Conservation (phyloP, 2,797 vertebrate species). For the Mormyrops boulengeri region DNA sequence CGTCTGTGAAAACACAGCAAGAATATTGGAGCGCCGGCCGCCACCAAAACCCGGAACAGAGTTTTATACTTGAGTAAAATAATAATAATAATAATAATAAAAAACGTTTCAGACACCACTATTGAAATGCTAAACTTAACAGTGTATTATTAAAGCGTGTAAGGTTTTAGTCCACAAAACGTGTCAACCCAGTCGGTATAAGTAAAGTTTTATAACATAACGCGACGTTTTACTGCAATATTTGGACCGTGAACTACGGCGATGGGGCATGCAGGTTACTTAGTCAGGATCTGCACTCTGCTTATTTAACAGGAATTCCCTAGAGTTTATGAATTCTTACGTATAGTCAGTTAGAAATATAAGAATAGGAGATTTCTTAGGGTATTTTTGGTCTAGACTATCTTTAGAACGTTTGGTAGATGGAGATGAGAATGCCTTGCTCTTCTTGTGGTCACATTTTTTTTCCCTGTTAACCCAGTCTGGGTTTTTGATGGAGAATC, state of each 20-base stretch:
- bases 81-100: neutral
- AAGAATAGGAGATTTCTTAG: neutral
- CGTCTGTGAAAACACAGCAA: conserved; percentile 24
- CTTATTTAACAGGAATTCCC: neutral
- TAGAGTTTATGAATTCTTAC: neutral
- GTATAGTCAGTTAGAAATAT: neutral
- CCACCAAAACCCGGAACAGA: conserved; percentile 38
- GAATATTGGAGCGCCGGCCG: conserved; percentile 11
- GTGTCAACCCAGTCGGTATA: neutral
- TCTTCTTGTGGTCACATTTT: neutral
- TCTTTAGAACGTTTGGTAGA: neutral
- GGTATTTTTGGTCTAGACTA: neutral
- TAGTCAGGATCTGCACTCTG: neutral
- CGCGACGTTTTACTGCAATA: neutral
- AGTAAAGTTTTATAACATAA: neutral
- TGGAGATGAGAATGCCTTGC: neutral
- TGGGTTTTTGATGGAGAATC: neutral
- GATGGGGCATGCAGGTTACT: neutral
- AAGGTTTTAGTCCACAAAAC: neutral
- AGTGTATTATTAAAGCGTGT: neutral
- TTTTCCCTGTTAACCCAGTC: neutral
- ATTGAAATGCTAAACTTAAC: neutral
- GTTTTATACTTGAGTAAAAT: neutral
- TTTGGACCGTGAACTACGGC: neutral
- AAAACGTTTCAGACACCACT: neutral